phyloP scores from a whole-genome alignment of 1,140 invertebrate genomes.

The Meloidogyne hapla region DNA sequence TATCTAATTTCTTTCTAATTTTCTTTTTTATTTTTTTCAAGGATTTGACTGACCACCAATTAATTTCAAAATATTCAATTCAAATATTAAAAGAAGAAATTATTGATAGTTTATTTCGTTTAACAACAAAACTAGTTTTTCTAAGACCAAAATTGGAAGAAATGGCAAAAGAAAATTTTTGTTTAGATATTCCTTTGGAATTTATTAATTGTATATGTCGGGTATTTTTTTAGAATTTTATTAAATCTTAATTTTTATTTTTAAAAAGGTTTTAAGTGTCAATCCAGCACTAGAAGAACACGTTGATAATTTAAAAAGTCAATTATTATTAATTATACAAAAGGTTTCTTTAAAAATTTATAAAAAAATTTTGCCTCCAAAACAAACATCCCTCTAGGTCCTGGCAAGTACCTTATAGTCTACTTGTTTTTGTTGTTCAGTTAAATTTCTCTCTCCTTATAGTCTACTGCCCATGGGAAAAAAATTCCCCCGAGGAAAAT shows the following conservation, averaged over 20 bases:
- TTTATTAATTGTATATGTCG: conserved; percentile 51
- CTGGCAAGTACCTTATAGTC: no score
- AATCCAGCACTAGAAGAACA: conserved; percentile 25
- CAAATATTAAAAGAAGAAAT: conserved; percentile 43
- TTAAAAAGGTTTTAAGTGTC: conserved; percentile 41
- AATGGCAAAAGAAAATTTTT: not conserved
- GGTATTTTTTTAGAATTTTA: conserved; percentile 25
- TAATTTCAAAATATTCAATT: conserved; percentile 29
- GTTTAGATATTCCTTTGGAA: conserved; percentile 42
- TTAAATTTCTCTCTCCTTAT: no score
- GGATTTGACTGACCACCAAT: conserved; percentile 18
- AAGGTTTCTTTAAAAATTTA: conserved; percentile 13
- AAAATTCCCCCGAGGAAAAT: no score
- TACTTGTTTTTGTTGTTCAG: no score
- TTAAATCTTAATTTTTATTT: conserved; percentile 15
- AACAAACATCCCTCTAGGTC: no score
- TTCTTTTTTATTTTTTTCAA: not conserved
- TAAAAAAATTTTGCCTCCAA: no score
- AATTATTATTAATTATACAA: conserved; percentile 41
- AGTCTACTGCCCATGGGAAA: no score
- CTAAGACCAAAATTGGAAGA: conserved; percentile 32
- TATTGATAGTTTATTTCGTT: conserved; percentile 34
- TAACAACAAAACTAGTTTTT: conserved; percentile 32
- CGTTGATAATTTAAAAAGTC: conserved; percentile 41
- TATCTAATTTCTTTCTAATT: not conserved